phyloP scores from a whole-genome alignment of 2,113 vertebrate genomes.

The Macheiramphus alcinus region DNA sequence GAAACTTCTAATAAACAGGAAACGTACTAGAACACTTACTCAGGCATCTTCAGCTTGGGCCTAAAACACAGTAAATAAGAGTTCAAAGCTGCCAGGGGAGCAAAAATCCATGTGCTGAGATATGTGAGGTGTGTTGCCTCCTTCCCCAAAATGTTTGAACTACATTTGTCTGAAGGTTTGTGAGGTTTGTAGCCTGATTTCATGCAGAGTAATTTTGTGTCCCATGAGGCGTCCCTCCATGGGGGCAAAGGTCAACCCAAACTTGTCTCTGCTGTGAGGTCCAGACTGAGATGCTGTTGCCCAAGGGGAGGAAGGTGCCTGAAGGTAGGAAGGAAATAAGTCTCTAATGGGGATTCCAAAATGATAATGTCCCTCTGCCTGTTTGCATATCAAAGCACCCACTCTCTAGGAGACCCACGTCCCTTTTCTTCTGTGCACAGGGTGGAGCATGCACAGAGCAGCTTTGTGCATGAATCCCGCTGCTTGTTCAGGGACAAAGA shows the following conservation, averaged over 20 bases:
- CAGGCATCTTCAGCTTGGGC: neutral
- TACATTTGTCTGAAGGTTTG: neutral
- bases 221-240: accelerated
- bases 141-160: neutral
- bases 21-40: neutral
- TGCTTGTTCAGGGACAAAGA: neutral
- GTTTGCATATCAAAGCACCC: neutral
- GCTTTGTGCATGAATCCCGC: neutral
- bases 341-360: neutral
- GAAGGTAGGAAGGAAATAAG: neutral
- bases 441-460: neutral
- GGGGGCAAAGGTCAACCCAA: neutral
- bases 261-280: neutral
- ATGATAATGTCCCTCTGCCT: neutral
- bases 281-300: neutral
- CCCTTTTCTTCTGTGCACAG: neutral
- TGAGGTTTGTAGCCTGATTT: neutral
- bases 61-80: neutral
- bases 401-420: neutral
- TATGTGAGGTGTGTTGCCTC: neutral
- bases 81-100: neutral
- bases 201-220: neutral
- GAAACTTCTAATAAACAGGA: conserved; percentile 43
- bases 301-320: neutral
- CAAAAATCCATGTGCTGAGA: neutral